Conservation (phyloP, 2,113 vertebrate species). For the Etheostoma spectabile region DNA sequence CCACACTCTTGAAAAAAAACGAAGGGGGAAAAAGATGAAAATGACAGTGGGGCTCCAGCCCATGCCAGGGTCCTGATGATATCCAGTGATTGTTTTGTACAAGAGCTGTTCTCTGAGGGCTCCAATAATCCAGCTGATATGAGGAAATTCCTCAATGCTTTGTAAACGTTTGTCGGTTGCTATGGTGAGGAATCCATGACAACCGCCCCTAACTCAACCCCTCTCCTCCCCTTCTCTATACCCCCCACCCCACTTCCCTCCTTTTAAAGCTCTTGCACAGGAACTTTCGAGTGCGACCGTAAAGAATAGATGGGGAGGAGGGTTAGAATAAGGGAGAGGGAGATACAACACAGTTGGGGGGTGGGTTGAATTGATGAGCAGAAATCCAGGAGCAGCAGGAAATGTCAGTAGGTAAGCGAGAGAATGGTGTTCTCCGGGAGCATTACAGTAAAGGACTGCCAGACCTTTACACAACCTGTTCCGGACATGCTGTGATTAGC, state of each 20-base stretch:
- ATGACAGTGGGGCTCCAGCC: slow-evolving; percentile 64
- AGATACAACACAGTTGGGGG: slow-evolving; percentile 48
- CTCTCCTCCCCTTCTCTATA: slow-evolving; percentile 18
- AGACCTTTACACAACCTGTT: slow-evolving; percentile 43
- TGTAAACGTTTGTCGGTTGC: slow-evolving; percentile 89
- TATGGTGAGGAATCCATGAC: slow-evolving; percentile 86
- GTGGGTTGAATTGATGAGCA: slow-evolving; percentile 55
- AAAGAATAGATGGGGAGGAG: slow-evolving; percentile 68
- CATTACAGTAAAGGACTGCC: slow-evolving; percentile 18
- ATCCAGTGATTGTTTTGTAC: slow-evolving; percentile 81
- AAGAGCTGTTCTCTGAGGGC: slow-evolving; percentile 78
- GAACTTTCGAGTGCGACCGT: slow-evolving; percentile 80
- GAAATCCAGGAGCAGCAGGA: slow-evolving; percentile 47
- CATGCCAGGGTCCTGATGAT: slow-evolving; percentile 74
- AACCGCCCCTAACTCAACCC: slow-evolving; percentile 81
- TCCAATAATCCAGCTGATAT: slow-evolving; percentile 90
- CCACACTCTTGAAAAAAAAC: slow-evolving; percentile 27
- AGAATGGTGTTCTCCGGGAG: slow-evolving; percentile 7
- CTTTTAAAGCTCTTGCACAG: slow-evolving; percentile 79
- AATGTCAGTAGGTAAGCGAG: slow-evolving; percentile 32
- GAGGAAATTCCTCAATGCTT: slow-evolving; percentile 90
- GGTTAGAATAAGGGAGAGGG: slow-evolving; percentile 61
- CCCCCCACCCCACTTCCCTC: slow-evolving; percentile 39
- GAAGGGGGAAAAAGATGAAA: slow-evolving; percentile 52
- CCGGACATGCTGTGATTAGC: slow-evolving; percentile 36